Percentiles rank a stretch among this genome's conserved stretches.
Evolutionary conservation across 2,113 vertebrate species (phyloP).

Genomic region (Apteryx owenii): DNA sequence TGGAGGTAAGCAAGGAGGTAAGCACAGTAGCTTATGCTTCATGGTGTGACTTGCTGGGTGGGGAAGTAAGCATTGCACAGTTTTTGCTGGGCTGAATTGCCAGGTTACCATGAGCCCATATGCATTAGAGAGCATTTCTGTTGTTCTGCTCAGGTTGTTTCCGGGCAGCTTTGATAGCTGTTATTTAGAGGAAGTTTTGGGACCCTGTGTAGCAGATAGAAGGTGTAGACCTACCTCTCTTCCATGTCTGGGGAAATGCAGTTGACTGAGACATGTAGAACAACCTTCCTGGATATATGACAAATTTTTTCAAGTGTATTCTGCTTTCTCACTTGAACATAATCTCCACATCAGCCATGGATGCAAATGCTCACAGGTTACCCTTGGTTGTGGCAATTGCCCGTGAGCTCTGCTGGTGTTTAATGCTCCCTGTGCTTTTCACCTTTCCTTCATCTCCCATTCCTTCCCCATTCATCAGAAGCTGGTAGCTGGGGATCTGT

Average conservation of each 20-base stretch:
- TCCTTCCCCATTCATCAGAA: neutral
- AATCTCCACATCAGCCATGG: neutral
- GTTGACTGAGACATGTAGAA: neutral
- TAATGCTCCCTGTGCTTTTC: neutral
- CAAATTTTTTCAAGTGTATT: neutral
- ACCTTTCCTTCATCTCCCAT: neutral
- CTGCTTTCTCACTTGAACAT: neutral
- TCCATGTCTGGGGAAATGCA: neutral
- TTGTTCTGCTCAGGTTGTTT: neutral
- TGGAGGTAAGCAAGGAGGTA: slow-evolving; percentile 17
- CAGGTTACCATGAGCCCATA: neutral
- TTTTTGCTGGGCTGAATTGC: neutral
- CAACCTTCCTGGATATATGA: neutral
- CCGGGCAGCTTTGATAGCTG: neutral
- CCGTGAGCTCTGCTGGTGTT: neutral
- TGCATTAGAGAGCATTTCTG: neutral
- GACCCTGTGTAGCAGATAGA: neutral
- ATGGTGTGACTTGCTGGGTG: neutral
- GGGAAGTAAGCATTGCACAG: neutral
- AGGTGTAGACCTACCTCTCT: neutral
- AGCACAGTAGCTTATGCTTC: neutral
- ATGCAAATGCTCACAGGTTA: neutral
- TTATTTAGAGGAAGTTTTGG: neutral
- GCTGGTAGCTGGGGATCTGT: neutral
- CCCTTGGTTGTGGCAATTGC: neutral